A percentile compares a stretch with the other conserved stretches of the same genome.
phyloP scores from a whole-genome alignment of 2,888 invertebrate genomes.

The Trachelus tabidus region DNA sequence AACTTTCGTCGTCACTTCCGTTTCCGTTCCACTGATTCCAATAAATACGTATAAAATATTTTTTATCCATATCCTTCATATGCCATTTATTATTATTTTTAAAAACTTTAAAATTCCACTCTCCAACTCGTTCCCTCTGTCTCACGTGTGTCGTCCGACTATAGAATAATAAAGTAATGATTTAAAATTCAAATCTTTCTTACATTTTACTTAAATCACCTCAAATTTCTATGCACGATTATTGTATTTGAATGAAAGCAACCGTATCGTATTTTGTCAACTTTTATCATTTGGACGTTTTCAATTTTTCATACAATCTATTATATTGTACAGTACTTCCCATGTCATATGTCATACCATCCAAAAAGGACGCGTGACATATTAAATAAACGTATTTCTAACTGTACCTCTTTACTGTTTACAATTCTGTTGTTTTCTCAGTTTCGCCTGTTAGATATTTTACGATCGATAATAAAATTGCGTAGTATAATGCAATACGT shows the following conservation, averaged over 20 bases:
- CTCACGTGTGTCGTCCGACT: not conserved
- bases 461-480: constrained; percentile 56
- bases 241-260: not conserved
- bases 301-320: not conserved
- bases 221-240: not conserved
- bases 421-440: not conserved
- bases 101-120: not conserved
- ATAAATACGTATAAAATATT: not conserved
- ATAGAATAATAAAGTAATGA: not conserved
- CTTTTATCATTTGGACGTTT: too few relatives aligned
- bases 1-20: not conserved
- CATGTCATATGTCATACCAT: not conserved
- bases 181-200: not conserved
- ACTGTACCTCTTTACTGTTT: not conserved
- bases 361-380: not conserved
- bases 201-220: not conserved
- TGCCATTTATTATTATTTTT: not conserved
- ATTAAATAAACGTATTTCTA: not conserved
- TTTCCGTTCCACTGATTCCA: not conserved
- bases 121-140: not conserved
- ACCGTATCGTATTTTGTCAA: not conserved
- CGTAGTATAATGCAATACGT: constrained; percentile 58
- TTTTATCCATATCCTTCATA: not conserved
- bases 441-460: constrained; percentile 39
- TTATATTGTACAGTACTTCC: not conserved